phyloP scores from a whole-genome alignment of 2,888 invertebrate genomes.

The Torymus texanus region DNA sequence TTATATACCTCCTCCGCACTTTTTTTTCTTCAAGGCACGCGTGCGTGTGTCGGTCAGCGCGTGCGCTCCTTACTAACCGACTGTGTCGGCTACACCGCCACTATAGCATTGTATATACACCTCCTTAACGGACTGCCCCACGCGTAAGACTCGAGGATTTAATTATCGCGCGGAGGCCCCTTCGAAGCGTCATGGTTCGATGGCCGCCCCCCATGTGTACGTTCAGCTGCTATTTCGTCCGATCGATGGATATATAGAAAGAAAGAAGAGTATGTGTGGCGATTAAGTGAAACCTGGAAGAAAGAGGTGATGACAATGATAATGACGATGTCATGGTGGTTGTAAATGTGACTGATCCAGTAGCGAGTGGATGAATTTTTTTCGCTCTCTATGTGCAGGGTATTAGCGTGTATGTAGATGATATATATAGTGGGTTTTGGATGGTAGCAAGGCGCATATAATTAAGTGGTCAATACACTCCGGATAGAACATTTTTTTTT shows the following conservation, averaged over 20 bases:
- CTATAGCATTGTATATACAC: conserved; percentile 58
- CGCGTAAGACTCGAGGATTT: conserved; percentile 16
- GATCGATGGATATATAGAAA: background rate
- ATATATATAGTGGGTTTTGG: no score
- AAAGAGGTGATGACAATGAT: no score
- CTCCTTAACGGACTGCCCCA: conserved; percentile 26
- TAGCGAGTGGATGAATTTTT: no score
- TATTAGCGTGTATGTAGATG: no score
- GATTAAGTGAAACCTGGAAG: no score
- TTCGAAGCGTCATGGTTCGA: conserved; percentile 40
- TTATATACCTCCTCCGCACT: background rate
- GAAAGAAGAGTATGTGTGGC: background rate
- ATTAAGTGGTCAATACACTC: no score
- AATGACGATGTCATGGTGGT: no score
- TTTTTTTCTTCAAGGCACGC: background rate
- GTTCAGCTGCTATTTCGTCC: background rate
- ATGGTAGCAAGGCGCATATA: no score
- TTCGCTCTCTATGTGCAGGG: no score
- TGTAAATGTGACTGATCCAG: no score
- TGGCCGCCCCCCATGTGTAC: background rate
- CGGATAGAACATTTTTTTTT: no score
- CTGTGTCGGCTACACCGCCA: conserved; percentile 72
- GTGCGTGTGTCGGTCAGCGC: conserved; percentile 3
- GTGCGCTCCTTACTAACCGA: conserved; percentile 69
- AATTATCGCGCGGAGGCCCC: conserved; percentile 22